These are phyloP conservation scores for Zoanthus sociatus DNA, from an alignment of 92 coral and sea anemone species.

Conservation along the genomic window DNA sequence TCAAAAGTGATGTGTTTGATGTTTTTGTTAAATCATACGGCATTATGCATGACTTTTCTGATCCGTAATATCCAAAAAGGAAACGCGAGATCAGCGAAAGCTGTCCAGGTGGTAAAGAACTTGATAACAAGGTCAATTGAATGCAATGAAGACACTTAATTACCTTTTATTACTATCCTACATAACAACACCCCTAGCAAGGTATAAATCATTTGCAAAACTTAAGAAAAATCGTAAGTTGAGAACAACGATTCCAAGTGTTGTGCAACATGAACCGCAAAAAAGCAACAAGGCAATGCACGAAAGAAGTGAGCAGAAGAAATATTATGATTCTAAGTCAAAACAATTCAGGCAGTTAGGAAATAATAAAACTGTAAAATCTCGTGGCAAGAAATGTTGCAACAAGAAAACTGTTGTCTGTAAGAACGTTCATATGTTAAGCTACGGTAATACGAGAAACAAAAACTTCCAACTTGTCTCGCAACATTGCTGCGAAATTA, in stretches of 20 bases:
- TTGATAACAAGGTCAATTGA: background rate
- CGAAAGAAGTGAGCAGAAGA: background rate
- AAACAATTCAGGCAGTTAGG: background rate
- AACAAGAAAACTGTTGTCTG: background rate
- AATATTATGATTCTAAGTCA: background rate
- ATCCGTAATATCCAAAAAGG: too few relatives aligned
- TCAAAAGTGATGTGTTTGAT: background rate
- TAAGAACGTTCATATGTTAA: background rate
- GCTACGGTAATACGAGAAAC: too few relatives aligned
- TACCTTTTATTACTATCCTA: constrained; percentile 17
- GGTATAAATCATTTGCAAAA: constrained; percentile 42
- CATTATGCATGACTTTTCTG: too few relatives aligned
- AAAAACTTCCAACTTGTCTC: too few relatives aligned
- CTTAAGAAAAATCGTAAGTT: constrained; percentile 38
- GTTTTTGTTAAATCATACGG: too few relatives aligned
- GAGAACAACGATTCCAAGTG: constrained; percentile 26
- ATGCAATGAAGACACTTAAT: background rate
- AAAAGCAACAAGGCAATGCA: background rate
- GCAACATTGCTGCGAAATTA: too few relatives aligned
- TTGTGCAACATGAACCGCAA: background rate
- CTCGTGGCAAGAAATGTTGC: background rate
- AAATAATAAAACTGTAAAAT: background rate
- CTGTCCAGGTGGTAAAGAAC: too few relatives aligned
- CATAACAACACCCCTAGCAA: constrained; percentile 48
- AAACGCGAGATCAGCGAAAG: too few relatives aligned